These are phyloP conservation scores for Tetraodon nigroviridis DNA, from an alignment of 2,113 vertebrate genomes.

Conservation along the genomic window DNA sequence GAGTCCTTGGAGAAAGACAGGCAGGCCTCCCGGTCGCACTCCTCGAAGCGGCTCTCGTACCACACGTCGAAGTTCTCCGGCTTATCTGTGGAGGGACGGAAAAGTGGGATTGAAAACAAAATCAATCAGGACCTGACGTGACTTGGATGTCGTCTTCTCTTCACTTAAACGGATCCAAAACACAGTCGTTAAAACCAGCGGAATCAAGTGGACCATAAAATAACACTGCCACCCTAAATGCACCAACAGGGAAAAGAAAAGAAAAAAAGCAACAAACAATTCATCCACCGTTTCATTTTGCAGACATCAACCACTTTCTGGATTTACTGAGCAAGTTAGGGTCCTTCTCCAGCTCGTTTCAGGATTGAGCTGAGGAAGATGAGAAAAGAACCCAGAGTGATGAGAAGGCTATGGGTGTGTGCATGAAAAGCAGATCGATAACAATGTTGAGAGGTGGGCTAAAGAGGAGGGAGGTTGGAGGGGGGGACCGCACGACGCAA, in stretches of 20 bases:
- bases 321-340: slow-evolving; percentile 61
- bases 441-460: slow-evolving; percentile 12
- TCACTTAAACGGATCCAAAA: not conserved
- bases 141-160: not conserved
- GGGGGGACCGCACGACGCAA: slow-evolving; percentile 46
- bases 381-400: slow-evolving; percentile 60
- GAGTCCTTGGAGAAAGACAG: slow-evolving; percentile 97
- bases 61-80: slow-evolving; percentile 95
- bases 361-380: slow-evolving; percentile 15
- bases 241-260: slow-evolving; percentile 17
- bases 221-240: not conserved
- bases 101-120: not conserved
- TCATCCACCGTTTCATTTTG: slow-evolving; percentile 53
- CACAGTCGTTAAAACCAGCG: no score
- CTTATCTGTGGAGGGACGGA: slow-evolving; percentile 79
- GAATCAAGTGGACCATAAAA: no score
- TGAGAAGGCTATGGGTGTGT: slow-evolving; percentile 58
- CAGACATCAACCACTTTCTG: slow-evolving; percentile 49
- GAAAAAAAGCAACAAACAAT: slow-evolving; percentile 22
- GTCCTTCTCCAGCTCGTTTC: slow-evolving; percentile 54
- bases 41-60: slow-evolving; percentile 98
- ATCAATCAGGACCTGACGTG: no score
- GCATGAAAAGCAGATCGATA: slow-evolving; percentile 69
- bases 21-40: slow-evolving; percentile 96
- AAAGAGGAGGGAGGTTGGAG: not conserved